Conservation (phyloP, 2,797 vertebrate species). For the Aeoliscus strigatus region DNA sequence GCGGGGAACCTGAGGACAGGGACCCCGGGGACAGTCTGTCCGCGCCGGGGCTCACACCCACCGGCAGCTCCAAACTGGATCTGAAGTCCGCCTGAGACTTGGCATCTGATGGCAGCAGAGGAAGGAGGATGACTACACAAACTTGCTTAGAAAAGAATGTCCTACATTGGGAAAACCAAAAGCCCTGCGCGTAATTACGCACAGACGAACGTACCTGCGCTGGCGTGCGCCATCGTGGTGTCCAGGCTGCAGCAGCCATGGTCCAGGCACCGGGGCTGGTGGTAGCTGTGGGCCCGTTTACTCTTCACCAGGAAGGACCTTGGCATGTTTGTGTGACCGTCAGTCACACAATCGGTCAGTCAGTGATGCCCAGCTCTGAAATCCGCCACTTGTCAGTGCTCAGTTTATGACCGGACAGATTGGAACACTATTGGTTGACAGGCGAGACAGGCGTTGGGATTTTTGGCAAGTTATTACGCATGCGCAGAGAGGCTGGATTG, state of each 20-base stretch:
- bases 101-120: slow-evolving; percentile 61
- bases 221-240: slow-evolving; percentile 75
- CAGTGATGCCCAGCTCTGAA: slow-evolving; percentile 14
- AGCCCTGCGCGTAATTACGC: slow-evolving; percentile 43
- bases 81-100: slow-evolving; percentile 52
- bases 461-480: slow-evolving; percentile 72
- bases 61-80: slow-evolving; percentile 31
- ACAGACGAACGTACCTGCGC: slow-evolving; percentile 80
- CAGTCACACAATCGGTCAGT: slow-evolving; percentile 15
- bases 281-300: slow-evolving; percentile 97
- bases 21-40: slow-evolving; percentile 74
- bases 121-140: not conserved
- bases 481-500: slow-evolving; percentile 64
- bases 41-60: slow-evolving; percentile 24
- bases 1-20: slow-evolving; percentile 79
- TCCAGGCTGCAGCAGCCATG: slow-evolving; percentile 79
- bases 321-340: slow-evolving; percentile 76
- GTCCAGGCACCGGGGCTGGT: slow-evolving; percentile 84
- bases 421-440: slow-evolving; percentile 69
- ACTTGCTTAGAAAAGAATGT: no score
- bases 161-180: no score
- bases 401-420: slow-evolving; percentile 74
- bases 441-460: slow-evolving; percentile 48
- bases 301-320: slow-evolving; percentile 97
- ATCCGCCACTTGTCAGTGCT: slow-evolving; percentile 34